Evolutionary conservation across 2,888 invertebrate species (phyloP), one percentile per base, ranked within the genome.

Genomic region (Myopa tessellatipennis): DNA sequence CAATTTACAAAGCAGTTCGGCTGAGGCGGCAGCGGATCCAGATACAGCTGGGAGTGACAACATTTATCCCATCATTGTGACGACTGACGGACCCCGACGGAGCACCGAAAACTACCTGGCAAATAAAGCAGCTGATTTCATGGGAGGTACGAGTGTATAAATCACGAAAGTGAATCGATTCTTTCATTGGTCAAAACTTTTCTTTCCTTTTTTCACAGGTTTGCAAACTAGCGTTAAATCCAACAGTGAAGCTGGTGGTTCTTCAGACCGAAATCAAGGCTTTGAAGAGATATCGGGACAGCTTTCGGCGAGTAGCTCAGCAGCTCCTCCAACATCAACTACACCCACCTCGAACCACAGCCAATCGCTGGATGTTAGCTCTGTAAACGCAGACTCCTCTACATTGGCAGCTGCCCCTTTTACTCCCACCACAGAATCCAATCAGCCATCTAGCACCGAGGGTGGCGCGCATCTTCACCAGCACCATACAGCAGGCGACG

Each of bases 1-100:
- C 7, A 45, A 45, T 26, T 14, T 52, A 6, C 16, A 10, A 36
- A 26, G 40, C 8, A 63, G 16, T 0, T 77, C 81, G 12, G 80
- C 79, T 0, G 84, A 85, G 40, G 72, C 84, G 26, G 55, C 6
- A 10, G 67, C 85, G 18, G 88, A 88, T 26, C 85, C 87, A 0
- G 87, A 87, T 0, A 86, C 87, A 0, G 85, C 88, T 1, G 87
- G 87, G 40, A 88, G 87, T 76, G 85, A 88, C 76, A 85, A 85
- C 69, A 85, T 88, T 36, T 86, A 85, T 76, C 86, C 85, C 58
- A 87, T 87, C 6, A 84, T 87, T 38, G 83, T 85, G 45, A 86
- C 86, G 14, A 87, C 87, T 0, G 85, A 85, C 60, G 87, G 88
- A 50, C 87, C 87, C 0, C 79, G 80, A 18, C 18, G 79, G 8